Percentiles rank a stretch among this genome's conserved stretches.
Evolutionary conservation across 2,888 invertebrate genomes (phyloP).

Genomic region (Aspidiotus destructor): DNA sequence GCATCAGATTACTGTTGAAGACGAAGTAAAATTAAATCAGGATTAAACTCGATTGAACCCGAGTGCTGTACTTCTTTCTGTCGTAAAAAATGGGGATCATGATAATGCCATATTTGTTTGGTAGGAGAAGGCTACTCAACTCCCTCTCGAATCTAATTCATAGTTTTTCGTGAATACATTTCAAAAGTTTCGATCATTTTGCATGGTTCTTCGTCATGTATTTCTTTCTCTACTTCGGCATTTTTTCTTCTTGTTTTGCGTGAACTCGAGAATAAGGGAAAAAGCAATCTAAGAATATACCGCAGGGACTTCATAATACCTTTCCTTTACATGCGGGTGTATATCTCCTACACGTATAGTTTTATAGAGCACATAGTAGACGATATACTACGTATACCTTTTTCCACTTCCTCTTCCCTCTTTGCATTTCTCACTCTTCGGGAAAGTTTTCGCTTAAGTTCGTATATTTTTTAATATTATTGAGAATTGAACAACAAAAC

Average conservation of each 20-base stretch:
- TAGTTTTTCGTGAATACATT: too few relatives aligned
- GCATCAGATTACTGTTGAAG: too few relatives aligned
- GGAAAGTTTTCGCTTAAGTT: background rate
- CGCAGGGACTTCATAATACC: conserved; percentile 2
- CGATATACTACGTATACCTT: background rate
- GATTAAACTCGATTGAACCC: too few relatives aligned
- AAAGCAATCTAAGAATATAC: conserved; percentile 1
- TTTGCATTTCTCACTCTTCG: background rate
- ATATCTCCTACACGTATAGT: background rate
- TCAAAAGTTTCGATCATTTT: too few relatives aligned
- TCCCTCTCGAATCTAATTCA: too few relatives aligned
- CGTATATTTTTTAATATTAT: background rate
- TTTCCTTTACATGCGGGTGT: background rate
- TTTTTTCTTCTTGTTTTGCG: conserved; percentile 1
- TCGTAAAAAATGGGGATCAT: too few relatives aligned
- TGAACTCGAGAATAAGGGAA: background rate
- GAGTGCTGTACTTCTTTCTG: too few relatives aligned
- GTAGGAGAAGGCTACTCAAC: too few relatives aligned
- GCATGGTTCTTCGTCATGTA: background rate
- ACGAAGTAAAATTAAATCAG: too few relatives aligned
- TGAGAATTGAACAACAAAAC: conserved; percentile 2
- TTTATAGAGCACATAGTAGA: too few relatives aligned
- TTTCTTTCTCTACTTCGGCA: background rate
- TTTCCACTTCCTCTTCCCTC: background rate
- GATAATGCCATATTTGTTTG: too few relatives aligned